Evolutionary conservation across 1,140 invertebrate species (phyloP).

Genomic region (Drosophila varians): DNA sequence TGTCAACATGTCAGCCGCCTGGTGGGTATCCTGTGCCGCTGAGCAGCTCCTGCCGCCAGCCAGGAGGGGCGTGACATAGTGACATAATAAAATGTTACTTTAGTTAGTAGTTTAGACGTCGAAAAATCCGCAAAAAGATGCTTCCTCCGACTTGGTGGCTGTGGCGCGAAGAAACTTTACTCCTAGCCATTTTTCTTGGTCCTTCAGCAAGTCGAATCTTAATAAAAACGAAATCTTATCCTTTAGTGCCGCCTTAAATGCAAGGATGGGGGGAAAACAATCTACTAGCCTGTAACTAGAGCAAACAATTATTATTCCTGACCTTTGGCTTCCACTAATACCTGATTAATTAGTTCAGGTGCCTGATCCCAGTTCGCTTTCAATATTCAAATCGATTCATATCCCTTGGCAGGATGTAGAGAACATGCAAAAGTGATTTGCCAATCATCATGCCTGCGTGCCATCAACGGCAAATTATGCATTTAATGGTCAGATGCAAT

Average conservation of each 20-base stretch:
- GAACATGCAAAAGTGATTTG: constrained; percentile 36
- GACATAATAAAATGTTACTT: constrained; percentile 80
- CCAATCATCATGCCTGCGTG: constrained; percentile 24
- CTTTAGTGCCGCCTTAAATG: no score
- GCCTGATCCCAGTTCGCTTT: constrained; percentile 16
- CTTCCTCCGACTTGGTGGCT: constrained; percentile 15
- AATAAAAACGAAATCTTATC: no score
- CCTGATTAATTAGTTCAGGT: neutral
- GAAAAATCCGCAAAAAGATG: constrained; percentile 38
- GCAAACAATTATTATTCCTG: neutral
- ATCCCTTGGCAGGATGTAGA: constrained; percentile 25
- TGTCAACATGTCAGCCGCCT: constrained; percentile 68
- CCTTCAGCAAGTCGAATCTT: constrained; percentile 1
- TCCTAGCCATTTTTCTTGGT: neutral
- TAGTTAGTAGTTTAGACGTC: constrained; percentile 61
- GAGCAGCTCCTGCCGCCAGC: constrained; percentile 2
- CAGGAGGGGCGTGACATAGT: constrained; percentile 61
- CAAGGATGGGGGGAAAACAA: no score
- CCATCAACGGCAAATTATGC: constrained; percentile 44
- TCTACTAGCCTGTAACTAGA: neutral
- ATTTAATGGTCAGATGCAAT: constrained; percentile 46
- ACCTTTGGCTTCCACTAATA: neutral
- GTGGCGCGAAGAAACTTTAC: constrained; percentile 12
- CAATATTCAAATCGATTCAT: constrained; percentile 36
- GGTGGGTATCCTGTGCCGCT: neutral